These are phyloP conservation scores for Stegastes partitus DNA, from an alignment of 2,113 vertebrate species.

Conservation along the genomic window DNA sequence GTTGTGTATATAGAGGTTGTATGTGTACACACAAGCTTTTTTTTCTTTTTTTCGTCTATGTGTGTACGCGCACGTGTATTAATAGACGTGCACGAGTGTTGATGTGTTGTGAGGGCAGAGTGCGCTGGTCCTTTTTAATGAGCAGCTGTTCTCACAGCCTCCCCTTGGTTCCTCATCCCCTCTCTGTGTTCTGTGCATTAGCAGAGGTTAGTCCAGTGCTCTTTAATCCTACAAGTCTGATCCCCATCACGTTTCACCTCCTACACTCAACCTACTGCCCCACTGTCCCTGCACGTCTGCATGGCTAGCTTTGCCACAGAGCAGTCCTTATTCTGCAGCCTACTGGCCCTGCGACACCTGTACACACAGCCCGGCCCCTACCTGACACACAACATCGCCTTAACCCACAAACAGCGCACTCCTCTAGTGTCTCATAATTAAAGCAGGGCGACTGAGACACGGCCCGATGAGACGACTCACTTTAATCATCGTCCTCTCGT, in stretches of 20 bases:
- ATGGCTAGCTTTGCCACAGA: background rate
- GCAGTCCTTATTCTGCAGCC: background rate
- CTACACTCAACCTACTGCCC: conserved; percentile 75
- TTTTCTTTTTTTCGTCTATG: background rate
- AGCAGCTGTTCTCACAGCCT: conserved; percentile 68
- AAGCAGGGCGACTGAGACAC: conserved; percentile 15
- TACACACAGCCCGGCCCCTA: conserved; percentile 18
- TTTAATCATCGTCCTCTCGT: conserved; percentile 57
- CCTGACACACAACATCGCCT: background rate
- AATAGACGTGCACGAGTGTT: background rate
- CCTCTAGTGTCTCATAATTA: background rate
- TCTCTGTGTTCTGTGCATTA: conserved; percentile 58
- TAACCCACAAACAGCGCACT: background rate
- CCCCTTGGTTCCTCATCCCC: conserved; percentile 33
- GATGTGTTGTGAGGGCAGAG: background rate
- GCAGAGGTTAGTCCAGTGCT: conserved; percentile 62
- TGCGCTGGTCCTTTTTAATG: conserved; percentile 27
- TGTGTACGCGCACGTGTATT: background rate
- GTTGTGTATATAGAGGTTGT: background rate
- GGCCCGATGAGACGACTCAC: conserved; percentile 16
- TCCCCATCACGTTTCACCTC: conserved; percentile 79
- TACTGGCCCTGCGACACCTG: conserved; percentile 30
- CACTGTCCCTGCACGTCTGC: conserved; percentile 60
- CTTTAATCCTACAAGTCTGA: conserved; percentile 82
- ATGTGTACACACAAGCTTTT: background rate